Percentiles rank a stretch among this genome's conserved stretches.
Conservation (phyloP, 92 coral and sea anemone genomes). For the Scolanthus callimorphus region DNA sequence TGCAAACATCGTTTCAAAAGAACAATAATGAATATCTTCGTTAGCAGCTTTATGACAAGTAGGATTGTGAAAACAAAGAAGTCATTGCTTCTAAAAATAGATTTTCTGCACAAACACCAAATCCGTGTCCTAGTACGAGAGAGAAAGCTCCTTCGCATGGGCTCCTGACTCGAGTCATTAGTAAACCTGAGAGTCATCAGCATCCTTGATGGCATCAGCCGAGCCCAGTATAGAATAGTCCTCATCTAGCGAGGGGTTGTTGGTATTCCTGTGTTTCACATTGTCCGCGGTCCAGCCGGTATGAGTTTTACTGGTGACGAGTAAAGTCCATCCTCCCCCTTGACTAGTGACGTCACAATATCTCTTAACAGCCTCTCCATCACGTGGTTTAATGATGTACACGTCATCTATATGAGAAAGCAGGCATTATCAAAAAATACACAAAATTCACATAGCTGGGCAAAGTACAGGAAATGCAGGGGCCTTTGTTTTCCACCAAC, state of each 20-base stretch:
- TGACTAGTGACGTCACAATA: constrained; percentile 49
- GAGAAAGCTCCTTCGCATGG: too few species aligned
- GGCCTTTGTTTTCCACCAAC: too few species aligned
- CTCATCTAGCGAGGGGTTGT: constrained; percentile 22
- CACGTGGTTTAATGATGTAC: constrained; percentile 40
- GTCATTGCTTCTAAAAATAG: too few species aligned
- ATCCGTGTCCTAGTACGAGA: too few species aligned
- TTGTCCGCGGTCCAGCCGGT: constrained; percentile 40
- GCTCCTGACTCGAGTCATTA: too few species aligned
- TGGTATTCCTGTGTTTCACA: constrained; percentile 25
- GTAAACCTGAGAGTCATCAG: constrained; percentile 43
- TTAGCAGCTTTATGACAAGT: too few species aligned
- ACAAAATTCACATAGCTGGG: too few species aligned
- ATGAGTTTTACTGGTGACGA: constrained; percentile 42
- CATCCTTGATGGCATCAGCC: constrained; percentile 43
- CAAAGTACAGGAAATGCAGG: too few species aligned
- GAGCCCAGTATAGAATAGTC: constrained; percentile 40
- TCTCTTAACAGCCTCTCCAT: constrained; percentile 26
- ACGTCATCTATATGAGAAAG: constrained; percentile 20
- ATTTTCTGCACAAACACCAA: too few species aligned
- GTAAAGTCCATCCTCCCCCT: constrained; percentile 57
- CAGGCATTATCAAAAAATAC: neutral
- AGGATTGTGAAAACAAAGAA: too few species aligned
- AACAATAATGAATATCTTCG: too few species aligned
- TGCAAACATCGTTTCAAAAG: too few species aligned